A percentile compares a stretch with the other conserved stretches of the same genome.
phyloP scores from a whole-genome alignment of 2,888 invertebrate genomes.

The Candidula unifasciata region DNA sequence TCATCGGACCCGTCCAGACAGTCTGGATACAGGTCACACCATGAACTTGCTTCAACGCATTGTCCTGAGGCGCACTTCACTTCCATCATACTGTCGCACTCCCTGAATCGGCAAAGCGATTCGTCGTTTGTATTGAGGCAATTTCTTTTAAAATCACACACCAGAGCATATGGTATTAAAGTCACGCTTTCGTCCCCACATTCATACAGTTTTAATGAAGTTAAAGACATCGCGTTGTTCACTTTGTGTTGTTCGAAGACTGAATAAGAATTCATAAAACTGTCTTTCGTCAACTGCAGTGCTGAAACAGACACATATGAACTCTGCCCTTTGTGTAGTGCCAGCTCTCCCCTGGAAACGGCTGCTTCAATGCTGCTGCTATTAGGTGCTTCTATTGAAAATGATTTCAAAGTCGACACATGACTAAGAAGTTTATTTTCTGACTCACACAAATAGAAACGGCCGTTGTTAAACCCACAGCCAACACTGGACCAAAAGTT shows the following conservation, averaged over 20 bases:
- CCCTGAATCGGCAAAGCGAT: background rate
- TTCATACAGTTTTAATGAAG: background rate
- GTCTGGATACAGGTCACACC: conserved; percentile 33
- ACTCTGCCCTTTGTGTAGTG: background rate
- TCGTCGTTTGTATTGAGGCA: conserved; percentile 16
- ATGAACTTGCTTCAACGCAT: background rate
- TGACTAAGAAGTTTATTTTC: conserved; percentile 9
- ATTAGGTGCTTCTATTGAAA: background rate
- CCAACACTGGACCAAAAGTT: conserved; percentile 33
- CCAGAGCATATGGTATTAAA: background rate
- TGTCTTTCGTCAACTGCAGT: background rate
- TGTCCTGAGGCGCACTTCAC: conserved; percentile 12
- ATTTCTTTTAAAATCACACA: conserved; percentile 23
- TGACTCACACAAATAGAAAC: conserved; percentile 23
- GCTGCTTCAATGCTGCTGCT: background rate
- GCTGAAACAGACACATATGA: conserved; percentile 15
- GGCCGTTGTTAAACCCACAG: conserved; percentile 12
- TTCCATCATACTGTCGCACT: background rate
- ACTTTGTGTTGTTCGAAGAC: background rate
- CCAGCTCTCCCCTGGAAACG: background rate
- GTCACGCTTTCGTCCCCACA: background rate
- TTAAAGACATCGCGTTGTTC: background rate
- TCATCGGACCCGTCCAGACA: conserved; percentile 34
- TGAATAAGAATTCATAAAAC: background rate
- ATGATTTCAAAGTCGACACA: too few relatives aligned